Evolutionary conservation across 2,797 vertebrate species (phyloP).

Genomic region (Anas bahamensis): DNA sequence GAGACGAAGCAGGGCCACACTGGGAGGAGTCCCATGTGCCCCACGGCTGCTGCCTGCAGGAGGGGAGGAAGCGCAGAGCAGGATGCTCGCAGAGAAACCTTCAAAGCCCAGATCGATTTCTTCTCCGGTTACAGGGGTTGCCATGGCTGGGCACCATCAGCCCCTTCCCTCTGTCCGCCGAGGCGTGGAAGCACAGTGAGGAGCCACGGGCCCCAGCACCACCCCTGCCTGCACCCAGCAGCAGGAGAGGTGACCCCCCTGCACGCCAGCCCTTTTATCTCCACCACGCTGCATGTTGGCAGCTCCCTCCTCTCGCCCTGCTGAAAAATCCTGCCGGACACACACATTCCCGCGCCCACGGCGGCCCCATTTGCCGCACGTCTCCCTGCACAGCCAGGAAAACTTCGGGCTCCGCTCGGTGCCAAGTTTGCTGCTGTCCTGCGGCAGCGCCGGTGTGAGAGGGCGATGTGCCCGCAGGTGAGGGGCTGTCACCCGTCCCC

Average conservation of each 20-base stretch:
- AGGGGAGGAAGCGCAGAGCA: neutral
- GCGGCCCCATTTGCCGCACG: accelerated
- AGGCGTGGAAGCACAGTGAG: accelerated
- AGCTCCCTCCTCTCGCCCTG: neutral
- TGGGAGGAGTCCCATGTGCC: neutral
- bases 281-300: neutral
- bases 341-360: neutral
- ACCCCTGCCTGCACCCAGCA: neutral
- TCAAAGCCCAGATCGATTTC: slow-evolving; percentile 43
- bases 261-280: neutral
- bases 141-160: neutral
- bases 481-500: neutral
- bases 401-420: neutral
- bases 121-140: slow-evolving; percentile 4
- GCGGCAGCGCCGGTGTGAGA: neutral
- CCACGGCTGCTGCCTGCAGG: neutral
- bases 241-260: neutral
- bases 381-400: neutral
- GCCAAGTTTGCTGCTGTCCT: neutral
- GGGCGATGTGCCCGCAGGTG: neutral
- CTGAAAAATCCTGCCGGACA: neutral
- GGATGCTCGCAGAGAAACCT: neutral
- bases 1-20: neutral
- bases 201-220: accelerated
- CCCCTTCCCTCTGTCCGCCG: neutral